Conservation (phyloP, 1,140 invertebrate genomes). For the Pseudomyrmex concolor region DNA sequence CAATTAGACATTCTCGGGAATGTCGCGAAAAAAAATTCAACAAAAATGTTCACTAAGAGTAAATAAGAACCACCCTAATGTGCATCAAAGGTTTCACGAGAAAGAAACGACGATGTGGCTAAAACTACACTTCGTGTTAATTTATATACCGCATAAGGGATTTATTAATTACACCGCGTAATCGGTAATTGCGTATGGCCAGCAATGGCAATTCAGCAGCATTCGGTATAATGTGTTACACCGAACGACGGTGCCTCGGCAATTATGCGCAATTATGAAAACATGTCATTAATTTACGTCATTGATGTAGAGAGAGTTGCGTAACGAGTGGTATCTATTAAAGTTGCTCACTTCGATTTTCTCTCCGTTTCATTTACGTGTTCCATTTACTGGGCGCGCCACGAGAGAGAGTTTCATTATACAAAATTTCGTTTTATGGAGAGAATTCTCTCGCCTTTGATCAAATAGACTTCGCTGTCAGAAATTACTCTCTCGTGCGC, state of each 20-base stretch:
- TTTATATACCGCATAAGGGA: neutral
- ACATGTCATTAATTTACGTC: slow-evolving; percentile 18
- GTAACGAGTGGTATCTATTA: slow-evolving; percentile 41
- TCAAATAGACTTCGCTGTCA: neutral
- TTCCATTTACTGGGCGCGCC: neutral
- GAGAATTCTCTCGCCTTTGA: slow-evolving; percentile 37
- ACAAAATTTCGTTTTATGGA: slow-evolving; percentile 28
- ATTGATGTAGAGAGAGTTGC: slow-evolving; percentile 11
- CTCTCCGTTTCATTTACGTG: neutral
- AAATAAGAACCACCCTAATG: no score
- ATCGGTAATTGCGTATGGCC: neutral
- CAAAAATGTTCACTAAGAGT: no score
- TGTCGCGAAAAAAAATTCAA: no score
- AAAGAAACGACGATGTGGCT: neutral
- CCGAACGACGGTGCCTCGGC: neutral
- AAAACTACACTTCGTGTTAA: neutral
- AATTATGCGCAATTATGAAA: slow-evolving; percentile 42
- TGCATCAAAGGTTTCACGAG: neutral
- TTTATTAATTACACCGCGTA: neutral
- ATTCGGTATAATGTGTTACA: neutral
- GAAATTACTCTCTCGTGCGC: neutral
- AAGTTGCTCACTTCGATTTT: slow-evolving; percentile 39
- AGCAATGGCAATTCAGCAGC: neutral
- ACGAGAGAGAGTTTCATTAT: slow-evolving; percentile 24
- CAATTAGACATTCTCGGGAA: no score